Conservation (phyloP, 2,797 vertebrate species). For the Poecilia picta region DNA sequence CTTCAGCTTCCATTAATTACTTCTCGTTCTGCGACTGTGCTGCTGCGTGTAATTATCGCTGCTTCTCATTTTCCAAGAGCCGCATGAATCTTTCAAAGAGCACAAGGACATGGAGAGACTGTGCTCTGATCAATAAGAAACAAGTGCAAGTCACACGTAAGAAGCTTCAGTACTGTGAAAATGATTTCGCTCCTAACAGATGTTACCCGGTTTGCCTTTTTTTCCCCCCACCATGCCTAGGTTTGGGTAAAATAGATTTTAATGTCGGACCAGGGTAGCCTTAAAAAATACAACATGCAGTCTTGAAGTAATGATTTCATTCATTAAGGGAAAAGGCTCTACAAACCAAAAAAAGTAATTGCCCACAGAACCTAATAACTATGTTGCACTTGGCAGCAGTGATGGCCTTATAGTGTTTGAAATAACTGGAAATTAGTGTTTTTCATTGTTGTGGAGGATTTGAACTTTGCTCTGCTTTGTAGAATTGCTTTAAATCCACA, state of each 20-base stretch:
- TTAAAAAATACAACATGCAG: not conserved
- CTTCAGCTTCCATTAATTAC: constrained; percentile 18
- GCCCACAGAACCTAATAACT: not conserved
- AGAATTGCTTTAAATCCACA: not conserved
- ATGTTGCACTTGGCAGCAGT: not conserved
- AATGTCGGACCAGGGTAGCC: not conserved
- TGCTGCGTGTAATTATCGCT: constrained; percentile 29
- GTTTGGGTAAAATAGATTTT: not conserved
- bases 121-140: constrained; percentile 36
- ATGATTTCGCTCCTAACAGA: not conserved
- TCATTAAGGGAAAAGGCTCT: not conserved
- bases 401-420: not conserved
- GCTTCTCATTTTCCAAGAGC: constrained; percentile 20
- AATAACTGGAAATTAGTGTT: not conserved
- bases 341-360: not conserved
- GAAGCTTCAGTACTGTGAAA: not conserved
- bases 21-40: constrained; percentile 7
- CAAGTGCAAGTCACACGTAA: not conserved
- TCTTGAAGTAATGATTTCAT: not conserved
- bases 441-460: not conserved
- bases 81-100: constrained; percentile 24
- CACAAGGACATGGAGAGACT: constrained; percentile 14
- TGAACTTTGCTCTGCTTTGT: not conserved
- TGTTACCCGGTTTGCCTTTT: not conserved
- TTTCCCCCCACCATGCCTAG: too few relatives aligned